Conservation (phyloP, 2,797 vertebrate genomes). For the Bradypus variegatus region DNA sequence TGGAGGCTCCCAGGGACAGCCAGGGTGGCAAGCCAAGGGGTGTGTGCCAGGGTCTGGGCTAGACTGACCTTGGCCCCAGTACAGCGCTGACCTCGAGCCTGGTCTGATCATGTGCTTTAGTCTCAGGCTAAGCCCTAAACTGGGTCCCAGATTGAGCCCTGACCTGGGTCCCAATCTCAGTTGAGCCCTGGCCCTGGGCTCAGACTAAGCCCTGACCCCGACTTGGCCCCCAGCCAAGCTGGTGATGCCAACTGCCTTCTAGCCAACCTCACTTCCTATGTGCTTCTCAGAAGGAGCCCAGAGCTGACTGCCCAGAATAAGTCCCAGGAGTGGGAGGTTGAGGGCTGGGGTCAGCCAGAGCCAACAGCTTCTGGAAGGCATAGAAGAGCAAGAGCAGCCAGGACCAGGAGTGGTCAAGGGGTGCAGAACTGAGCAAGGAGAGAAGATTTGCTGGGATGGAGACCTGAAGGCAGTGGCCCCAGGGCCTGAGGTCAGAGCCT, state of each 20-base stretch:
- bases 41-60: neutral
- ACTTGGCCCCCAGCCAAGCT: neutral
- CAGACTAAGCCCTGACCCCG: neutral
- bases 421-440: neutral
- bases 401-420: neutral
- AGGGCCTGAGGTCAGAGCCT: neutral
- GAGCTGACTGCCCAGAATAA: neutral
- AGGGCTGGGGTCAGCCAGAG: neutral
- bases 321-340: neutral
- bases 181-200: neutral
- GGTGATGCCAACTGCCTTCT: neutral
- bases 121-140: neutral
- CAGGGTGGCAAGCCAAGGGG: neutral
- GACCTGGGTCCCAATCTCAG: neutral
- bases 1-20: neutral
- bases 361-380: neutral
- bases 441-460: neutral
- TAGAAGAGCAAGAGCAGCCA: neutral
- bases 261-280: neutral
- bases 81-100: neutral
- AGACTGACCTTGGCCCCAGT: neutral
- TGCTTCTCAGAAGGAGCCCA: neutral
- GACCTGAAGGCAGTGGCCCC: neutral
- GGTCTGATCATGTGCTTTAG: neutral
- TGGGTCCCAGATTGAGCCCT: neutral